Evolutionary conservation across 2,888 invertebrate species (phyloP), one percentile per base, ranked within the genome.

Genomic region (Philereme vetulata): DNA sequence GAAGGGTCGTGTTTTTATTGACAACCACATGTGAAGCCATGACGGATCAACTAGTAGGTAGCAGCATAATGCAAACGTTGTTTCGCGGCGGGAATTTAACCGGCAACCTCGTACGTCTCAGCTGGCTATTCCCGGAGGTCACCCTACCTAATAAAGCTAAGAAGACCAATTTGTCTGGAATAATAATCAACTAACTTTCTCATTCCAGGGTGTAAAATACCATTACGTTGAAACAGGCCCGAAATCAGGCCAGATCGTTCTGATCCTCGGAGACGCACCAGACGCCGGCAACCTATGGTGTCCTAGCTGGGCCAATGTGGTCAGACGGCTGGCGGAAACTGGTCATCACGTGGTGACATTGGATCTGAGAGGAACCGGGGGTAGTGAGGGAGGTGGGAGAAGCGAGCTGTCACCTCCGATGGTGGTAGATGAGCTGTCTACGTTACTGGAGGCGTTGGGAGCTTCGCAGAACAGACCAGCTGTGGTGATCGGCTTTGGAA

Each of bases 191-290:
- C 6, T 35, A 33, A 11, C 49, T 51, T 59, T 42, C 62, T 34
- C 1, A 44, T 78, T 77, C 3, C 78, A 92, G 91, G 90, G 89
- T 5, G 88, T 89, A 10, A 92, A 92, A 81, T 92, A 92, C 68
- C 92, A 92, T 68, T 92, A 92, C 71, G 88, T 91, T 11, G 88
- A 90, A 75, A 86, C 86, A 3, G 92, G 92, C 0, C 86, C 88
- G 1, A 86, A 82, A 66, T 72, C 76, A 9, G 90, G 90, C 0
- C 79, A 80, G 56, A 67, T 81, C 38, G 80, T 90, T 0, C 72
- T 92, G 3, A 82, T 91, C n/a, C 76, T 92, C 2, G 87, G 89
- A 9, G 86, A 92, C 60, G 90, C 92, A 0, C 92, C 91, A 5
- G 88, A 90, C 43, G 76, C 80, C 0, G 82, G 81, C 0, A 81